Base-by-base conservation (phyloP, 2,888 invertebrate genomes). In the Ectemnius continuus region DNA sequence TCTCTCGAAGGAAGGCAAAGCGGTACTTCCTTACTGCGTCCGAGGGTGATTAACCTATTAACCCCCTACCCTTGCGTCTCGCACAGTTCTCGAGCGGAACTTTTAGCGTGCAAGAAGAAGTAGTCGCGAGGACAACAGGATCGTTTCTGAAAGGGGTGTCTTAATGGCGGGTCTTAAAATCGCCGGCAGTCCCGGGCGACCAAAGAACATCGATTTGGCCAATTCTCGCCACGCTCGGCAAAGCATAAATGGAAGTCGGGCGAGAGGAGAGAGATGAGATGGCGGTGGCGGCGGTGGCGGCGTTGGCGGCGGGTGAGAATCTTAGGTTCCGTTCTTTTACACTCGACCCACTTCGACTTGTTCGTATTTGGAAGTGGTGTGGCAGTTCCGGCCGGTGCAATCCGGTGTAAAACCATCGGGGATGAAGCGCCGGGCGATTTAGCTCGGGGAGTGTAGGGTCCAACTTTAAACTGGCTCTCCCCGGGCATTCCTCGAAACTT, bases 311-410 rank as follows among this genome's bases (percentile, higher is more conserved):
- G 36, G 36, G 36, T 36, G 48, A 11, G 23, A 61, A 52, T 47
- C 67, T 26, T 36, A 36, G 64, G 6, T 14, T 20, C 59, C 18
- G 61, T 75, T 79, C 79, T 81, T 76, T 66, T 73, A 14, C 16
- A 52, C 52, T 52, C 52, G 84, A 84, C 83, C 83, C 62, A 83
- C 70, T 83, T 83, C 67, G 71, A 65, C 36, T 73, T 46, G 59
- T 60, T 36, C 65, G 73, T 36, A 36, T 77, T 73, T 65, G 76
- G 74, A 75, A 66, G 79, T 70, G 70, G 59, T 57, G 36, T 45
- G 18, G 14, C 13, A 23, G 58, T 47, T 63, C 62, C 67, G 16
- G 56, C 18, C 59, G 48, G 20, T 28, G 61, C 28, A 36, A 28
- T 11, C 46, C 58, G 20, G 20, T 60, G 65, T 75, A 75, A 70